Evolutionary conservation across 2,888 invertebrate genomes (phyloP), one percentile per base, ranked within the genome.

Genomic region (Ophion ellenae): DNA sequence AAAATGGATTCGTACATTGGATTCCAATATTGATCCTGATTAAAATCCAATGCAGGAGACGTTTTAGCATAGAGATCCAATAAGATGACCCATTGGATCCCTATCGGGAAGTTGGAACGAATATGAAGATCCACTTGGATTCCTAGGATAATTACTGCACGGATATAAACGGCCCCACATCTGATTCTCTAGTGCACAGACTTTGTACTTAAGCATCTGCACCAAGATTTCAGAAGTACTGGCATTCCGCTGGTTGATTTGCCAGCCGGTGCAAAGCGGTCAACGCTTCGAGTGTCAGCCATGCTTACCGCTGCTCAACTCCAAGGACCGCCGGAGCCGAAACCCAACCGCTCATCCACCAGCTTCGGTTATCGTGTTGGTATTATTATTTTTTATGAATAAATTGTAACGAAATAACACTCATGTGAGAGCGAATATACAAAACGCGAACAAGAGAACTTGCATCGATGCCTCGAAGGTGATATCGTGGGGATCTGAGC

Each of bases 371-470:
- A 40, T 40, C 40, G 40, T 40, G 9, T 40, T 7, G 14, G 5
- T 53, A 17, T 53, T 53, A 53, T 5, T 53, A 17, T 53, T 53
- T 53, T 90, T 90, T 91, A 91, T 92, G 91, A 91, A 92, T 92
- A 91, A 91, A 92, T 91, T 91, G 92, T 90, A 91, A 91, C 90
- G 88, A 91, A 91, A 91, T 90, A 90, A 89, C 88, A 85, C 75
- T 75, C 79, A 45, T 59, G 87, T 81, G 81, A 32, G 85, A 66
- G 84, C 69, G 77, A 78, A 74, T 84, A 84, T 77, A 73, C 73
- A 79, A 70, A 83, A 74, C 53, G 77, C 40, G 82, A 77, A 87
- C 69, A 53, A 32, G 81, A 67, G 63, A 69, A 70, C 74, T 80
- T 66, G 47, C 74, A 77, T 73, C 84, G 71, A 79, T 74, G 81